phyloP scores from a whole-genome alignment of 2,888 invertebrate genomes.

The Macrophya alboannulata region DNA sequence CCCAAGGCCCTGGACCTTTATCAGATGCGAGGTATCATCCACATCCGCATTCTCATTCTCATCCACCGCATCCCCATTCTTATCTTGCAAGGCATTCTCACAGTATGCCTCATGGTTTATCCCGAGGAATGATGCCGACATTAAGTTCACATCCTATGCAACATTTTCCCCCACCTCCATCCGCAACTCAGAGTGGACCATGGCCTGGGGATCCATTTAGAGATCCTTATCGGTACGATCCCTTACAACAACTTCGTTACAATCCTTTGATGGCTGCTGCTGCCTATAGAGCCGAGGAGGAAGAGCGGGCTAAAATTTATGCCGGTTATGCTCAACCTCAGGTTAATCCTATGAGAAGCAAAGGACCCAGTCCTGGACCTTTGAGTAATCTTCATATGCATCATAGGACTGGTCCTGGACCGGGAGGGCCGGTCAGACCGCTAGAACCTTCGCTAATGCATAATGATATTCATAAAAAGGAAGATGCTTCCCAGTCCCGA shows the following conservation, averaged over 20 bases:
- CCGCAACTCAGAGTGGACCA: slow-evolving; percentile 82
- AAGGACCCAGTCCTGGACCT: slow-evolving; percentile 81
- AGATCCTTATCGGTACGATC: slow-evolving; percentile 86
- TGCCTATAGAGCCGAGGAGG: slow-evolving; percentile 86
- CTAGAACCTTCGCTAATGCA: slow-evolving; percentile 75
- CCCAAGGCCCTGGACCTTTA: slow-evolving; percentile 71
- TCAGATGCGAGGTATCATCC: slow-evolving; percentile 83
- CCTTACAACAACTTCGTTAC: slow-evolving; percentile 85
- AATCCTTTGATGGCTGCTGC: slow-evolving; percentile 91
- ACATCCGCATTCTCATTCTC: slow-evolving; percentile 64
- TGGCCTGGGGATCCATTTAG: slow-evolving; percentile 87
- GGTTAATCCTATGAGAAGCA: slow-evolving; percentile 80
- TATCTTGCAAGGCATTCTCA: slow-evolving; percentile 79
- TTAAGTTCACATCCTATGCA: slow-evolving; percentile 81
- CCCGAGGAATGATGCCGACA: slow-evolving; percentile 82
- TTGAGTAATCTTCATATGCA: slow-evolving; percentile 82
- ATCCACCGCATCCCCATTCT: slow-evolving; percentile 81
- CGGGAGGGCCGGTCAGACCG: slow-evolving; percentile 75
- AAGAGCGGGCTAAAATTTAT: slow-evolving; percentile 90
- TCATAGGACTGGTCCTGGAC: slow-evolving; percentile 81
- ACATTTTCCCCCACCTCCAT: slow-evolving; percentile 79
- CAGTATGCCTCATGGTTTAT: slow-evolving; percentile 81
- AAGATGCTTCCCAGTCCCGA: slow-evolving; percentile 83
- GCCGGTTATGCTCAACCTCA: slow-evolving; percentile 86
- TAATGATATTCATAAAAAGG: slow-evolving; percentile 82